Base-by-base conservation (phyloP, 2,888 invertebrate genomes). In the Adelognathus sp. region DNA sequence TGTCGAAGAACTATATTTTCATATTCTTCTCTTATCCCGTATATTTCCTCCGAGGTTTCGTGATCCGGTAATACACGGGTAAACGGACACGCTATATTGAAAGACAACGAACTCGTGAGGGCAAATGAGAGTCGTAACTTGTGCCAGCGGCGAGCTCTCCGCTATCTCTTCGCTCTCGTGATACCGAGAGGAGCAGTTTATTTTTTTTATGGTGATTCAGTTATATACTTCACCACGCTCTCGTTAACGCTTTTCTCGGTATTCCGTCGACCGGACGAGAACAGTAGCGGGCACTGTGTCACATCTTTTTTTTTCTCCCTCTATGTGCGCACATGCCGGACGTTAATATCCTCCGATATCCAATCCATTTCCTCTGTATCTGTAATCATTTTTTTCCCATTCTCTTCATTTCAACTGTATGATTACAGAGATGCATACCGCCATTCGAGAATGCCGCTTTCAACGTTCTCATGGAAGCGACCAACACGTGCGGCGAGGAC, bases 371-470 rank as follows among this genome's bases (percentile, higher is more conserved):
- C n/a, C 11, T 14, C 39, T 39, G n/a, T n/a, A 36, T 54, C 9
- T 60, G n/a, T 21, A 27, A n/a, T 60, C 9, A 24, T 39, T 24
- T 18, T 44, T 14, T 36, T 61, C n/a, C 6, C 33, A 36, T 11
- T 52, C 11, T 14, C 7, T 50, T 50, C 52, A 1, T 41, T 33
- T 52, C 31, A 16, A n/a, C n/a, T 50, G 14, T 33, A 63, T 31
- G 36, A 52, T 93, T 93, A 4, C 94, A 98, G 97, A 94, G 97
- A 93, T 99, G 99, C 92, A 96, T 98, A 87, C 99, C 99, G 0
- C 97, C 97, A 86, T 99, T 99, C 92, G 97, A 97, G 90, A 99
- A 99, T 90, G 98, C 98, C 3, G 99, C 99, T 6, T 99, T 96
- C 92, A 95, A 96, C 90, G 94, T 97, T 67, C 93, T 94, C 81